phyloP scores from a whole-genome alignment of 2,797 vertebrate genomes.

The Bucorvus abyssinicus region DNA sequence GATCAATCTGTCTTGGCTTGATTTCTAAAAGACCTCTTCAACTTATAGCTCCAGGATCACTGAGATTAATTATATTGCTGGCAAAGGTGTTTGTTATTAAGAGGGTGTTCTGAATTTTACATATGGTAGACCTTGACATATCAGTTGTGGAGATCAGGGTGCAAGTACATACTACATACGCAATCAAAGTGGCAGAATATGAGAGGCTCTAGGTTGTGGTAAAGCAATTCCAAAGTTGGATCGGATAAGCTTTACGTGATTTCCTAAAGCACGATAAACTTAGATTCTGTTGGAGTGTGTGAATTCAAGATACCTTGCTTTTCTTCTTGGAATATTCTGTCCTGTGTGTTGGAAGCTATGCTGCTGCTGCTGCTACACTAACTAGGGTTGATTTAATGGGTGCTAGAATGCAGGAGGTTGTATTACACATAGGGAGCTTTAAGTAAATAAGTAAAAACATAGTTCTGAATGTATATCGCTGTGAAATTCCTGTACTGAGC shows the following conservation, averaged over 20 bases:
- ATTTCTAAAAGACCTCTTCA: not conserved
- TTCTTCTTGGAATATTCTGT: not conserved
- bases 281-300: not conserved
- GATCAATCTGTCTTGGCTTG: not conserved
- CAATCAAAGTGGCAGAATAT: not conserved
- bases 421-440: not conserved
- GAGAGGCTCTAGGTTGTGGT: not conserved
- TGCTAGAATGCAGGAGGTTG: not conserved
- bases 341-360: not conserved
- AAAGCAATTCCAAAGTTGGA: not conserved
- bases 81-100: not conserved
- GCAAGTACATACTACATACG: not conserved
- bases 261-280: not conserved
- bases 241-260: not conserved
- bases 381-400: conserved; percentile 1
- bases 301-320: not conserved
- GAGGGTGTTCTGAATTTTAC: not conserved
- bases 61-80: not conserved
- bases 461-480: not conserved
- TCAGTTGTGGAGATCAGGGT: not conserved
- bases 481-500: not conserved
- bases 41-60: not conserved
- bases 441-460: conserved; percentile 39
- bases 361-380: not conserved
- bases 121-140: rapidly evolving